A percentile compares a stretch with the other conserved stretches of the same genome.
phyloP scores from a whole-genome alignment of 2,797 vertebrate species.

The Pachyuromys duprasi region DNA sequence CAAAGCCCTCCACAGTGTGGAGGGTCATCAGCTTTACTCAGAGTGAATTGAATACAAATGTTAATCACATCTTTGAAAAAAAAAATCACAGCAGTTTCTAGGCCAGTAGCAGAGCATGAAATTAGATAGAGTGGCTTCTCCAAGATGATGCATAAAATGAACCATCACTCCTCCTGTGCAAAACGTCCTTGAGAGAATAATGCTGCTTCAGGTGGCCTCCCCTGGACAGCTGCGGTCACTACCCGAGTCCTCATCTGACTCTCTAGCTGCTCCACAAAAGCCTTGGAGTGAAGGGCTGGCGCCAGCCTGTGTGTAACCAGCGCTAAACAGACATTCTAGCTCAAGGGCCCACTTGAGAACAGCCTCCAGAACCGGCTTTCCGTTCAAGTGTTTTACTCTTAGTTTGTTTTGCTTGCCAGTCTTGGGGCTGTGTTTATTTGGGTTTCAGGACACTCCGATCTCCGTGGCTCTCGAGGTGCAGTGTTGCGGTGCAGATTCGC shows the following conservation, averaged over 20 bases:
- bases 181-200: not conserved
- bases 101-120: not conserved
- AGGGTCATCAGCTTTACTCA: not conserved
- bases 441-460: not conserved
- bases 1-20: not conserved
- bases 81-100: not conserved
- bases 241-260: not conserved
- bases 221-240: not conserved
- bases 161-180: not conserved
- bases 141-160: not conserved
- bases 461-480: not conserved
- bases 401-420: slow-evolving; percentile 46
- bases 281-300: not conserved
- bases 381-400: not conserved
- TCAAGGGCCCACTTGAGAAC: not conserved
- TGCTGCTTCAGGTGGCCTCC: not conserved
- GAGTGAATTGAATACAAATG: not conserved
- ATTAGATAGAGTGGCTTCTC: not conserved
- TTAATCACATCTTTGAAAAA: not conserved
- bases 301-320: rapidly evolving
- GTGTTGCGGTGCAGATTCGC: not conserved
- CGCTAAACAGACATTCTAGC: not conserved
- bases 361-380: not conserved
- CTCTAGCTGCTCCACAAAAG: too few species aligned
- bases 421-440: not conserved